Conservation (phyloP, 2,797 vertebrate genomes). For the Sphenopsis melanotis region DNA sequence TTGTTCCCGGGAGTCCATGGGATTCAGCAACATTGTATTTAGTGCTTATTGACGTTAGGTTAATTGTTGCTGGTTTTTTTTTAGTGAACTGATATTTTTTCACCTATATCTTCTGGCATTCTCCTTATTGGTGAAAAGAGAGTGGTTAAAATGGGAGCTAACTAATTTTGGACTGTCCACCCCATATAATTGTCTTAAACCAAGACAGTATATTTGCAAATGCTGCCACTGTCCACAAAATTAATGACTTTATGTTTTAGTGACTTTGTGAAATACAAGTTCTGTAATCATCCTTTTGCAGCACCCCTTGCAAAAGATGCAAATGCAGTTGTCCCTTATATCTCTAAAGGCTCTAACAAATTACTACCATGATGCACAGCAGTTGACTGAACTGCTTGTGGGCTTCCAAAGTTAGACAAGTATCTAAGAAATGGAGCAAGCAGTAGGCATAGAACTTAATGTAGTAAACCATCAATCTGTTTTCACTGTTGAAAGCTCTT, state of each 20-base stretch:
- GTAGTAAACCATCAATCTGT: background rate
- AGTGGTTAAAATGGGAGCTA: background rate
- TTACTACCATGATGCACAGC: background rate
- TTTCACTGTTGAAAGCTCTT: background rate
- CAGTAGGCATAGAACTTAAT: background rate
- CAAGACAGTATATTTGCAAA: background rate
- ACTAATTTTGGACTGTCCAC: background rate
- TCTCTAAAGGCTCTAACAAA: background rate
- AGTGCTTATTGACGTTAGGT: background rate
- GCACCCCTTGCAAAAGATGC: background rate
- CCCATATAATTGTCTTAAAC: background rate
- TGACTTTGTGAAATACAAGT: background rate
- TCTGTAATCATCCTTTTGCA: background rate
- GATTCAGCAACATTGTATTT: background rate
- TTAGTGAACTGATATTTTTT: background rate
- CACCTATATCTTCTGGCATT: background rate
- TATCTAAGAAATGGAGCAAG: background rate
- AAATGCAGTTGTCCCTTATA: background rate
- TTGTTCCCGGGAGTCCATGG: accelerated
- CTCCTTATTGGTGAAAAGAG: background rate
- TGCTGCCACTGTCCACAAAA: background rate
- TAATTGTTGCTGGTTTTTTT: background rate
- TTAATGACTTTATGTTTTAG: background rate
- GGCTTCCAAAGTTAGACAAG: background rate
- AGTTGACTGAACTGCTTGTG: background rate